Conservation (phyloP, 2,888 invertebrate genomes). For the Drosophila heteroneura region DNA sequence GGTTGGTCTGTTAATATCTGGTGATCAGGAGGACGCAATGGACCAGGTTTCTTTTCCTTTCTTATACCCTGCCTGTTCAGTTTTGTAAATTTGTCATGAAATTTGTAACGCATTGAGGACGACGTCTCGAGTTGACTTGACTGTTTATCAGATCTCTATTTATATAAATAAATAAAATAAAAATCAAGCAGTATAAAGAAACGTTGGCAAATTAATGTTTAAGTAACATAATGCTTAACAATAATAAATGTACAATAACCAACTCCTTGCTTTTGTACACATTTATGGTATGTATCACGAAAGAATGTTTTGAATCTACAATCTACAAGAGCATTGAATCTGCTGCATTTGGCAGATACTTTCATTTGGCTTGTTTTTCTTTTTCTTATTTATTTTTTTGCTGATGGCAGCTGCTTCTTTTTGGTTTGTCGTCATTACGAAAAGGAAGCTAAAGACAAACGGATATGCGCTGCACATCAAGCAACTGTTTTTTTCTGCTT, state of each 20-base stretch:
- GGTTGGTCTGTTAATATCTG: conserved; percentile 56
- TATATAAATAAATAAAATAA: background rate
- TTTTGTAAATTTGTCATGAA: background rate
- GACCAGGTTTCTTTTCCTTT: conserved; percentile 40
- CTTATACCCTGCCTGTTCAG: conserved; percentile 9
- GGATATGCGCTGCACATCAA: conserved; percentile 77
- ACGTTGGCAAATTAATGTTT: background rate
- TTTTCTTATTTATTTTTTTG: conserved; percentile 40
- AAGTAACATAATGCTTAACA: background rate
- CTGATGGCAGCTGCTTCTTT: conserved; percentile 72
- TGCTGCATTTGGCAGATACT: conserved; percentile 1
- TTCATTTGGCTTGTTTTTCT: conserved; percentile 11
- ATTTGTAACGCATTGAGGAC: background rate
- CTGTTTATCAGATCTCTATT: background rate
- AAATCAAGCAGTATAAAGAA: background rate
- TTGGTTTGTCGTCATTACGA: conserved; percentile 72
- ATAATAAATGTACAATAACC: background rate
- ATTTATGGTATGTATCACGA: background rate
- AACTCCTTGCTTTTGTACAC: background rate
- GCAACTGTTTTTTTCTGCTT: conserved; percentile 67
- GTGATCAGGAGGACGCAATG: conserved; percentile 47
- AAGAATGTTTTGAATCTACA: background rate
- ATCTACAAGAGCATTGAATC: conserved; percentile 18
- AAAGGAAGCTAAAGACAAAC: conserved; percentile 79
- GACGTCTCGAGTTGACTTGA: background rate